These are phyloP conservation scores for Eutolmus rufibarbis DNA, from an alignment of 2,888 invertebrate genomes.

Conservation along the genomic window DNA sequence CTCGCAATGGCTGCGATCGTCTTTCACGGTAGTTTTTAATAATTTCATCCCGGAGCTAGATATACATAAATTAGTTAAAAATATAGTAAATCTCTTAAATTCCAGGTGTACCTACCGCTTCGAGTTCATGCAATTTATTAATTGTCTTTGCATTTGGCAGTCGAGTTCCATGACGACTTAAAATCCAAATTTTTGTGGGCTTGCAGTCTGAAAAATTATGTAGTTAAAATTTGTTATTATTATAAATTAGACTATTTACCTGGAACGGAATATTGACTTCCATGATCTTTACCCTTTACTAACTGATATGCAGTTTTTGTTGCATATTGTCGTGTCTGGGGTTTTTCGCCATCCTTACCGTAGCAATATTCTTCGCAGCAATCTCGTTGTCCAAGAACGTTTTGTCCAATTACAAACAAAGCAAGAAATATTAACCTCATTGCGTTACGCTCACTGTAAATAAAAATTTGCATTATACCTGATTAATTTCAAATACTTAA, in stretches of 20 bases:
- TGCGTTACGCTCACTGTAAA: neutral
- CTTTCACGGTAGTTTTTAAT: slow-evolving; percentile 70
- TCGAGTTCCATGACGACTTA: slow-evolving; percentile 74
- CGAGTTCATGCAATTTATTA: slow-evolving; percentile 65
- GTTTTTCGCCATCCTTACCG: slow-evolving; percentile 55
- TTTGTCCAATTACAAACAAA: neutral
- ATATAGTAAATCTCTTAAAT: neutral
- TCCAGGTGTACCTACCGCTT: slow-evolving; percentile 43
- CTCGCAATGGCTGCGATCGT: slow-evolving; percentile 63
- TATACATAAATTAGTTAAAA: neutral
- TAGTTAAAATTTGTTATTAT: neutral
- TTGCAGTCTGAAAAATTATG: slow-evolving; percentile 68
- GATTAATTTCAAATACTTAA: too few species aligned
- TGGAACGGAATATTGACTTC: slow-evolving; percentile 69
- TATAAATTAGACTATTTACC: slow-evolving; percentile 64
- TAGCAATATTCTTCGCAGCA: slow-evolving; percentile 58
- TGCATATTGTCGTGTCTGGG: slow-evolving; percentile 66
- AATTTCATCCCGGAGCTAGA: slow-evolving; percentile 66
- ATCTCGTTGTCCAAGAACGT: slow-evolving; percentile 27
- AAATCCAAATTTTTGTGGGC: slow-evolving; percentile 76
- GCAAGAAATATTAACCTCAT: neutral
- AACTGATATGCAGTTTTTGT: slow-evolving; percentile 81
- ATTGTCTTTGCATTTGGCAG: slow-evolving; percentile 70
- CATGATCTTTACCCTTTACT: slow-evolving; percentile 67
- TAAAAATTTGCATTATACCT: neutral